Evolutionary conservation across 2,797 vertebrate species (phyloP).

Genomic region (Nyctalus aviator): DNA sequence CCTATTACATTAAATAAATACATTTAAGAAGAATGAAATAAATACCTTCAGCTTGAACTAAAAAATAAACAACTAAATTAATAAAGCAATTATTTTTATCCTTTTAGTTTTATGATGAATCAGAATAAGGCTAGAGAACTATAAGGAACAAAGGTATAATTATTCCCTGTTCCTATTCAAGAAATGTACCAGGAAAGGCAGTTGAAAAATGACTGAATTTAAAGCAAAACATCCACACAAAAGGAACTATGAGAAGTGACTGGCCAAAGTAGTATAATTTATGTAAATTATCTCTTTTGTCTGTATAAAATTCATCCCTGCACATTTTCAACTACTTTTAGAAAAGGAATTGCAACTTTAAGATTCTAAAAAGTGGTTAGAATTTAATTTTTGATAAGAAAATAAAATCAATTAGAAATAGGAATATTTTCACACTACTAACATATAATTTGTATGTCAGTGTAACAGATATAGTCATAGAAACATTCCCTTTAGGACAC

Average conservation of each 20-base stretch:
- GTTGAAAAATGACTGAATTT: slow-evolving; percentile 46
- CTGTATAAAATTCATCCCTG: neutral
- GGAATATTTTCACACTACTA: slow-evolving; percentile 17
- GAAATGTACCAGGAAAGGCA: slow-evolving; percentile 41
- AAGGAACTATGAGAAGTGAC: neutral
- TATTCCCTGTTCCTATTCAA: slow-evolving; percentile 34
- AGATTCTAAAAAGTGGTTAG: neutral
- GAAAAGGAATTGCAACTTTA: neutral
- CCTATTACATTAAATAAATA: slow-evolving; percentile 44
- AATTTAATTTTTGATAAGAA: slow-evolving; percentile 46
- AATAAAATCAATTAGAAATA: slow-evolving; percentile 26
- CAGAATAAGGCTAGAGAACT: slow-evolving; percentile 19
- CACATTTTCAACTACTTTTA: slow-evolving; percentile 14
- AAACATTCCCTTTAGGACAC: neutral
- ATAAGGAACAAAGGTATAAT: slow-evolving; percentile 37
- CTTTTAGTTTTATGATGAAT: slow-evolving; percentile 26
- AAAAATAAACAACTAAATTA: slow-evolving; percentile 50
- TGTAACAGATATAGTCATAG: neutral
- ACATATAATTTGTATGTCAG: neutral
- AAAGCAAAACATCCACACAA: slow-evolving; percentile 29
- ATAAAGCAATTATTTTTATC: slow-evolving; percentile 46
- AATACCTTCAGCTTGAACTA: slow-evolving; percentile 49
- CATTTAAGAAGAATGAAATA: slow-evolving; percentile 22
- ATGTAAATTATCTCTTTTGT: neutral
- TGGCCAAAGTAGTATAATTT: neutral